Conservation (phyloP, 1,140 invertebrate species). For the Choristoneura fumiferana region DNA sequence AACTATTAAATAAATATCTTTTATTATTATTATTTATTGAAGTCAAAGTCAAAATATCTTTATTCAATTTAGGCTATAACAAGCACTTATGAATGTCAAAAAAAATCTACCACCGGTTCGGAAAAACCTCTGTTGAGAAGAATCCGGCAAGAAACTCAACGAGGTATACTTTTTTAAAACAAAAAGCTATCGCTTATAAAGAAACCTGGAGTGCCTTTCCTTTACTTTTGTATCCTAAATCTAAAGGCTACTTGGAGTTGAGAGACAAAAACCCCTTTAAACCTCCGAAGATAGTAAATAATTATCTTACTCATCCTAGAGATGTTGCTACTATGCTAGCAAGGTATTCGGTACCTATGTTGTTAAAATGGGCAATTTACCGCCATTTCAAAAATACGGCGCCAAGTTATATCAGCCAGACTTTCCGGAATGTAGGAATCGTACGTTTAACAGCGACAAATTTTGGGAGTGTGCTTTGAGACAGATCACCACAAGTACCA, state of each 20-base stretch:
- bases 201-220: constrained; percentile 84
- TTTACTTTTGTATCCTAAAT: constrained; percentile 87
- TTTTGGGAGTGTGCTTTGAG: constrained; percentile 87
- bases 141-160: too few species aligned
- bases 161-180: constrained; percentile 81
- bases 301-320: constrained; percentile 83
- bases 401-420: constrained; percentile 78
- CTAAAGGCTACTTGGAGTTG: constrained; percentile 83
- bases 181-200: constrained; percentile 76
- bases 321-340: constrained; percentile 84
- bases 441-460: constrained; percentile 79
- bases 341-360: constrained; percentile 83
- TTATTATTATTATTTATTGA: too few species aligned
- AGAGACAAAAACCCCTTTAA: constrained; percentile 85
- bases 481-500: constrained; percentile 80
- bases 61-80: too few species aligned
- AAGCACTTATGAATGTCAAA: too few species aligned
- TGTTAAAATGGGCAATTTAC: constrained; percentile 80
- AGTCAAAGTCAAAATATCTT: too few species aligned
- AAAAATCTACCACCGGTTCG: too few species aligned
- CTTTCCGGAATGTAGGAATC: constrained; percentile 80
- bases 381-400: constrained; percentile 80
- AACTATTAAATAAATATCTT: too few species aligned
- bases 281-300: constrained; percentile 86
- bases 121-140: too few species aligned